Base-by-base conservation (phyloP, 2,113 vertebrate species). In the Sinocyclocheilus anophthalmus region DNA sequence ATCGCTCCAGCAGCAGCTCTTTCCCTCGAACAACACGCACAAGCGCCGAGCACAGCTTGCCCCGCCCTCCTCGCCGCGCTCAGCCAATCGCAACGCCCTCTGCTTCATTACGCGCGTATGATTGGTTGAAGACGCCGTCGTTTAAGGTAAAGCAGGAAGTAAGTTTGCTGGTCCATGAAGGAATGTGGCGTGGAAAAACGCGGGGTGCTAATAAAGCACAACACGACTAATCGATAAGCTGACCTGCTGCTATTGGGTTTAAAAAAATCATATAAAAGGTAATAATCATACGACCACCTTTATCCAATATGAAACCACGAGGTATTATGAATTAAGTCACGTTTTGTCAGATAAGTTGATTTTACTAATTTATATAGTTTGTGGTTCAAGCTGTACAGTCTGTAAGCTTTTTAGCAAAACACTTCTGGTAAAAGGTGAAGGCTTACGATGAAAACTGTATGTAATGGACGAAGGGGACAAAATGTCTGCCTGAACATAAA, bases 1-100 rank as follows among this genome's bases (percentile, higher is more conserved):
- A 87, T 48, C 82, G 72, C 75, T 73, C 84, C 84, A 85, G 73
- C 81, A 85, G 73, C 81, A 81, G 61, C 84, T 45, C 84, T 85
- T 81, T 76, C 85, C 82, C 86, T 86, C 88, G 87, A 86, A 87
- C 83, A 86, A 70, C 72, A 77, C 81, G 50, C 83, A 42, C 73
- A 45, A 88, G 85, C 61, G 70, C 75, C 0, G 55, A 85, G 53
- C 37, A 70, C 30, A 30, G 20, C 26, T 30, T 20, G 26, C 2
- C 88, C 84, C 89, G 84, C 90, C 90, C 82, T 50, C 75, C 22
- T 11, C 6, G 0, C 18, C 3, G 0, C 1, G 13, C 1, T 3
- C 37, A 72, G 26, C 91, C 88, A 92, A 90, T 90, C 73, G 55
- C 53, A 26, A 0, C 4, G 3, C 39, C 11, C 13, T n/a, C 9